Base-by-base conservation (phyloP, 2,797 vertebrate genomes). In the Trachurus trachurus region DNA sequence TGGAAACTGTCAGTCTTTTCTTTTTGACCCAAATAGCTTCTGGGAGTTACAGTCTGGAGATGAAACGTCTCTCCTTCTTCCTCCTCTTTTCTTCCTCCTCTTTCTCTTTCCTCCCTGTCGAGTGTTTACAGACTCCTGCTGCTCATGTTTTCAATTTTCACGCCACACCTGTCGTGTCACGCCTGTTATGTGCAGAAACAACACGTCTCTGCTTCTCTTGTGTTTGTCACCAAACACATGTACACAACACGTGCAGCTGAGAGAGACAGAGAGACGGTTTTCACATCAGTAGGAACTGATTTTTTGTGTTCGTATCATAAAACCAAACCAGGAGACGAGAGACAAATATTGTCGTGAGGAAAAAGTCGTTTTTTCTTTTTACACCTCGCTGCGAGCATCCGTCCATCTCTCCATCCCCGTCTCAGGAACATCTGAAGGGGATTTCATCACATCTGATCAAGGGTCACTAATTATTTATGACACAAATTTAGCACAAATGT, bases 11-110 rank as follows among this genome's bases (percentile, higher is more conserved):
- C 26, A 22, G 15, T 54, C 59, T 47, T 19, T 6, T 26, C 9
- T 13, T 53, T 60, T 64, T 37, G 57, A 3, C 37, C 45, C 31
- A 0, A 15, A 6, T 19, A 6, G 71, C 70, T 58, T 69, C 70
- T 67, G 76, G 58, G 39, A 73, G 57, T 5, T 49, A 57, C 66
- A 62, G 66, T 74, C 15, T 52, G n/a, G 49, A 52, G 21, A 12
- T 26, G 26, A 52, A n/a, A 50, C 12, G 49, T 73, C 21, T 22
- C 9, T 57, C n/a, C 34, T 5, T 42, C 40, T 4, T 59, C n/a
- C 5, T 58, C n/a, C 6, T 61, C 31, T 19, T 31, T 31, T 56
- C 9, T 42, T 16, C 22, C 19, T n/a, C 8, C 1, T 50, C 49
- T 15, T 2, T 54, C 13, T n/a, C 26, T 26, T 26, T 19, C 17